phyloP scores from a whole-genome alignment of 2,113 vertebrate species.

The Polyodon spathula region DNA sequence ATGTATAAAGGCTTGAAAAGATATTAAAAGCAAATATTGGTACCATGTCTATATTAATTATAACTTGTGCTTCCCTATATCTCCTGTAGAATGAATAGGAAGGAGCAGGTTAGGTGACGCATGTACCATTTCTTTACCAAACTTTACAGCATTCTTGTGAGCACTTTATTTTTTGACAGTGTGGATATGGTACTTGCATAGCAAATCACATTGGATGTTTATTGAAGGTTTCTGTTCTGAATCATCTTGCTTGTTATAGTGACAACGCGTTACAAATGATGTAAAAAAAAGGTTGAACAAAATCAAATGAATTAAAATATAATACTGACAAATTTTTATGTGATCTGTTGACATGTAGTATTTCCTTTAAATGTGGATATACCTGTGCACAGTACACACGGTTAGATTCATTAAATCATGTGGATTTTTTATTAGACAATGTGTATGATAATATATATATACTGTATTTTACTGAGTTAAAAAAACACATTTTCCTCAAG shows the following conservation, averaged over 20 bases:
- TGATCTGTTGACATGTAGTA: slow-evolving; percentile 1
- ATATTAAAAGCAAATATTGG: too few species aligned
- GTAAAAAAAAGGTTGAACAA: slow-evolving; percentile 17
- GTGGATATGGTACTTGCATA: slow-evolving; percentile 7
- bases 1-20: too few species aligned
- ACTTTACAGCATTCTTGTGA: slow-evolving; percentile 8
- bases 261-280: slow-evolving; percentile 10
- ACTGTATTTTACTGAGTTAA: too few species aligned
- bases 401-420: too few species aligned
- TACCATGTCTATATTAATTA: too few species aligned
- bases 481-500: too few species aligned
- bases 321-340: slow-evolving; percentile 13
- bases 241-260: slow-evolving; percentile 16
- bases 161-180: slow-evolving; percentile 5
- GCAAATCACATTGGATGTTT: slow-evolving; percentile 4
- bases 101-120: too few species aligned
- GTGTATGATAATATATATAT: too few species aligned
- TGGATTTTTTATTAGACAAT: too few species aligned
- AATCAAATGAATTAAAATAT: slow-evolving; percentile 21
- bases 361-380: not conserved
- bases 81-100: too few species aligned
- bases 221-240: slow-evolving; percentile 6
- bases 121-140: slow-evolving; percentile 2
- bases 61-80: too few species aligned
- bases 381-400: not conserved